Evolutionary conservation across 2,113 vertebrate species (phyloP).

Genomic region (Podiceps cristatus): DNA sequence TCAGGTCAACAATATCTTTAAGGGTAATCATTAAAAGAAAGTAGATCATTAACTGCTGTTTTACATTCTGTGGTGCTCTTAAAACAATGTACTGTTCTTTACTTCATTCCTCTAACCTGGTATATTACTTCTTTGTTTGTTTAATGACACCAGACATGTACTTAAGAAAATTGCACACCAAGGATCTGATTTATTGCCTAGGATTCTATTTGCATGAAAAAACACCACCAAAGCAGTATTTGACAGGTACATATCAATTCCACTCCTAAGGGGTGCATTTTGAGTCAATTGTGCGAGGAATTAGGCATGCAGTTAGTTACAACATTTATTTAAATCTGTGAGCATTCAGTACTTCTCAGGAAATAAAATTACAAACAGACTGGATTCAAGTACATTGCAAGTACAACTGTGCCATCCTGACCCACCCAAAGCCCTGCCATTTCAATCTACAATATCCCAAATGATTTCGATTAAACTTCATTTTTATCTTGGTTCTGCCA

Average conservation of each 20-base stretch:
- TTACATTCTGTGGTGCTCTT: not conserved
- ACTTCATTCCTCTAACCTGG: constrained; percentile 16
- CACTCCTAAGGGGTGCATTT: constrained; percentile 3
- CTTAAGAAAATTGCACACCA: constrained; percentile 44
- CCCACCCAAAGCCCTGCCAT: not conserved
- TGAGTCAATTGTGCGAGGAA: constrained; percentile 16
- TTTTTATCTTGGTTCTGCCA: not conserved
- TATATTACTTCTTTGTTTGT: constrained; percentile 43
- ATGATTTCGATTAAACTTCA: not conserved
- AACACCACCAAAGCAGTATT: not conserved
- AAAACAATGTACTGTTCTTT: not conserved
- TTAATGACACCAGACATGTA: constrained; percentile 48
- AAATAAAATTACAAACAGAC: not conserved
- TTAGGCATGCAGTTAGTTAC: not conserved
- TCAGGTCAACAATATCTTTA: not conserved
- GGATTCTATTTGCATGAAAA: constrained; percentile 9
- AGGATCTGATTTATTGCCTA: constrained; percentile 45
- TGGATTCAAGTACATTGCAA: not conserved
- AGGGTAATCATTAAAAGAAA: not conserved
- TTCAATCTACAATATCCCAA: not conserved
- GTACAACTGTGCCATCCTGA: not conserved
- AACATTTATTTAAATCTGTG: constrained; percentile 45
- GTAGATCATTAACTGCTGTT: not conserved
- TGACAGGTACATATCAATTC: constrained; percentile 35
- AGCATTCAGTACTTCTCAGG: not conserved